Percentiles rank a stretch among this genome's conserved stretches.
These are phyloP conservation scores for Megaceryle alcyon DNA, from an alignment of 2,797 vertebrate genomes.

Conservation along the genomic window DNA sequence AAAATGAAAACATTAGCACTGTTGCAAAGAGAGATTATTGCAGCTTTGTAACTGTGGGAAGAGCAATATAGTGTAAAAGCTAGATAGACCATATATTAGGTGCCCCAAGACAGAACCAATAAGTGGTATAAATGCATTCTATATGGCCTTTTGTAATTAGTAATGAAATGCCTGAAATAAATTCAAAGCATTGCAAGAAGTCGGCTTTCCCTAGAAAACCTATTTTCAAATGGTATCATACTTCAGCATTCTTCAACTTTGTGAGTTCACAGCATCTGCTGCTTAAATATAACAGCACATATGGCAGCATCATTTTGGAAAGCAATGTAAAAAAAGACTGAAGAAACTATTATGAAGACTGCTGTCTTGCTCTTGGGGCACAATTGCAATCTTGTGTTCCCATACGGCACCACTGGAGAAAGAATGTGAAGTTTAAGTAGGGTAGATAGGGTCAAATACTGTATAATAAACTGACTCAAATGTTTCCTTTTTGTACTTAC, in stretches of 20 bases:
- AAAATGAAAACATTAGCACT: neutral
- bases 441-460: slow-evolving; percentile 41
- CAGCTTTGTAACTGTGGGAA: slow-evolving; percentile 27
- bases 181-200: slow-evolving; percentile 64
- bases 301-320: slow-evolving; percentile 71
- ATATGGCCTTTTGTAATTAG: slow-evolving; percentile 54
- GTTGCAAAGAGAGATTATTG: neutral
- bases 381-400: slow-evolving; percentile 14
- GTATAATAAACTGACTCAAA: slow-evolving; percentile 23
- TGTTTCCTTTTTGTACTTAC: neutral
- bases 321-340: slow-evolving; percentile 62
- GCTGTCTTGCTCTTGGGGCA: slow-evolving; percentile 53
- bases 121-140: slow-evolving; percentile 37
- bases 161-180: slow-evolving; percentile 60
- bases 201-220: slow-evolving; percentile 72
- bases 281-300: slow-evolving; percentile 76
- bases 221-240: slow-evolving; percentile 67
- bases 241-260: slow-evolving; percentile 70
- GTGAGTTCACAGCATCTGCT: slow-evolving; percentile 75
- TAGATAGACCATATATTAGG: slow-evolving; percentile 14
- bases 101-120: slow-evolving; percentile 49
- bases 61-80: slow-evolving; percentile 28
- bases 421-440: neutral
- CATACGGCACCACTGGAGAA: slow-evolving; percentile 35
- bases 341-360: slow-evolving; percentile 45